Evolutionary conservation across 2,888 invertebrate species (phyloP), one percentile per base, ranked within the genome.

Genomic region (Hypolimnas misippus): DNA sequence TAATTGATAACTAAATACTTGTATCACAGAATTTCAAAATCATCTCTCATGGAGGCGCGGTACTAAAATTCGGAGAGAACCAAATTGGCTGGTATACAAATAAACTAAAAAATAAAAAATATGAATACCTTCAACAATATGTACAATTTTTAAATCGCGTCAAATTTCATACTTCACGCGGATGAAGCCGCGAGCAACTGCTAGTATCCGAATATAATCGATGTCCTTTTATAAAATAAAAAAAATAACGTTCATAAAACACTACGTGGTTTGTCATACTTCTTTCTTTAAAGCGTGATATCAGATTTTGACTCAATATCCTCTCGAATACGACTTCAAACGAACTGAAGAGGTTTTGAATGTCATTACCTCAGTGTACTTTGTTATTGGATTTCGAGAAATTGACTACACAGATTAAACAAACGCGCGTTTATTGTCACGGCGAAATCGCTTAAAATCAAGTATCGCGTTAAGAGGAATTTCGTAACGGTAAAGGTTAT

Each of bases 341-440:
- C 76, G 77, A 80, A 81, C 78, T 79, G 75, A 72, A 80, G 77
- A 70, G 76, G 76, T 78, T 80, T 82, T 73, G 74, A 74, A 75
- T 77, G 75, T 78, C 77, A 82, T 79, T 77, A 78, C 78, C 81
- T 76, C 68, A 76, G 74, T 76, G 70, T 77, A 72, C 71, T 70
- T 72, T 77, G 74, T 81, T 84, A 83, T 83, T 84, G 77, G 75
- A 81, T 83, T 81, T 78, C 70, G 68, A 75, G 76, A 76, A 79
- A 77, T 72, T 61, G 59, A 63, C 63, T 62, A 62, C 60, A 66
- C 75, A 78, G 77, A 76, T 58, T 61, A 59, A 68, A 58, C 64
- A 58, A 65, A 57, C 58, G 53, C 40, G 17, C 44, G 33, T 49
- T 58, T 49, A 17, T 49, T 54, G 44, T 25, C 35, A 25, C 40